Conservation (phyloP, 2,113 vertebrate species). For the Dascyllus trimaculatus region DNA sequence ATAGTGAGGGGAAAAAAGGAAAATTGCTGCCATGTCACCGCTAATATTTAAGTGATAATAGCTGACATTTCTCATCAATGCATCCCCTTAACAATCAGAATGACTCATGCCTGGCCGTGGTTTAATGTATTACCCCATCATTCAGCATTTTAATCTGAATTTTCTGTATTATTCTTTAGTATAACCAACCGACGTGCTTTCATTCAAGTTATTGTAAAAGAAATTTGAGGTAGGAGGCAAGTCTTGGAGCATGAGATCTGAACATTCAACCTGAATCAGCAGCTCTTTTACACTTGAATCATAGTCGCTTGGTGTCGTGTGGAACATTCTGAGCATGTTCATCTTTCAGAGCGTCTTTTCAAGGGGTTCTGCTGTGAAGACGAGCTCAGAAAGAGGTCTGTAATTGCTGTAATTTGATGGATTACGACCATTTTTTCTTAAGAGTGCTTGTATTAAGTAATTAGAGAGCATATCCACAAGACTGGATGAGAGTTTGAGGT, state of each 20-base stretch:
- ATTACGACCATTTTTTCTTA: background rate
- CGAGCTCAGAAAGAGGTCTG: background rate
- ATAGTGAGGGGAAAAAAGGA: background rate
- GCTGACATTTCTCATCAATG: background rate
- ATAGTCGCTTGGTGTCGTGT: background rate
- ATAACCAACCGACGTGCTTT: too few relatives aligned
- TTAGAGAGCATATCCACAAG: background rate
- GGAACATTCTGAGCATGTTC: background rate
- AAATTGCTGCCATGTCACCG: background rate
- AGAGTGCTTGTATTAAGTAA: background rate
- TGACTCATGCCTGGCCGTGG: background rate
- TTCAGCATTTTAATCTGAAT: background rate
- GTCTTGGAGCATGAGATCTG: background rate
- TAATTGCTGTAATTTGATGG: background rate
- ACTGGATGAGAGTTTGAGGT: background rate
- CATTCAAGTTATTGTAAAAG: too few relatives aligned
- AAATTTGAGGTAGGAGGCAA: too few relatives aligned
- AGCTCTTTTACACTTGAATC: background rate
- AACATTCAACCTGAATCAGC: slow-evolving; percentile 1
- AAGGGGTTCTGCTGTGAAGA: background rate
- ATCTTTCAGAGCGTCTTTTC: background rate
- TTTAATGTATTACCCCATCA: background rate
- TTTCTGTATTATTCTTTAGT: too few relatives aligned
- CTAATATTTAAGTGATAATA: background rate
- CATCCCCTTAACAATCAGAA: background rate